A percentile compares a stretch with the other conserved stretches of the same genome.
Evolutionary conservation across 1,140 invertebrate species (phyloP).

Genomic region (Zaprionus gabonicus): DNA sequence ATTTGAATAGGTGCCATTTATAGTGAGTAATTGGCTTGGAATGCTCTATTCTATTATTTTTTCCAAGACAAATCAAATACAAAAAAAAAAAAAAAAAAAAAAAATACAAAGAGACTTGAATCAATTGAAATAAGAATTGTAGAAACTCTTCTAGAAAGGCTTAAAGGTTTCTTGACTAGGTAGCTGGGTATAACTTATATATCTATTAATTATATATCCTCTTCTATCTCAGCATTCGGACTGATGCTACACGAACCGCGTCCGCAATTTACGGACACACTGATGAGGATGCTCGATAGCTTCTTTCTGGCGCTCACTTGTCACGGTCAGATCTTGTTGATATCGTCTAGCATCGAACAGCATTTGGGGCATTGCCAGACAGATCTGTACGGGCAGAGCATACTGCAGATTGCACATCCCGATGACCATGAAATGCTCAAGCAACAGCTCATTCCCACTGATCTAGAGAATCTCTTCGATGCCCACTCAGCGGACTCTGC

Average conservation of each 20-base stretch:
- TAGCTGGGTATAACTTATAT: not conserved
- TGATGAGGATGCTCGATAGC: slow-evolving; percentile 86
- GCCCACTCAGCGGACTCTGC: slow-evolving; percentile 63
- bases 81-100: too few species aligned
- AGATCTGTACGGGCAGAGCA: slow-evolving; percentile 93
- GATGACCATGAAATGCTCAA: slow-evolving; percentile 91
- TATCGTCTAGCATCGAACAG: slow-evolving; percentile 92
- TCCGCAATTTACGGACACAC: slow-evolving; percentile 75
- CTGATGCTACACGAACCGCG: slow-evolving; percentile 79
- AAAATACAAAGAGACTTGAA: too few species aligned
- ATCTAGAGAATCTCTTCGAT: slow-evolving; percentile 84
- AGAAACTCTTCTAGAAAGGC: too few species aligned
- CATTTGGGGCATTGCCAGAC: slow-evolving; percentile 93
- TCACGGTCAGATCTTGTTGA: slow-evolving; percentile 94
- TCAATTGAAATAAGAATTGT: too few species aligned
- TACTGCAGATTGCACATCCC: slow-evolving; percentile 91
- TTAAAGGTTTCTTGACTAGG: too few species aligned
- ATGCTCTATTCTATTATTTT: too few species aligned
- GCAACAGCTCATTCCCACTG: slow-evolving; percentile 87
- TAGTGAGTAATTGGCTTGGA: too few species aligned
- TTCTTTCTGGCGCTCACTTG: slow-evolving; percentile 93
- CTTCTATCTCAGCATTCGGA: slow-evolving; percentile 85
- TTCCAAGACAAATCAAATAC: too few species aligned
- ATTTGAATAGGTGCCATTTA: too few species aligned
- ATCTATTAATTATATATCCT: not conserved